These are phyloP conservation scores for Serilophus lunatus DNA, from an alignment of 2,113 vertebrate genomes.

Conservation along the genomic window DNA sequence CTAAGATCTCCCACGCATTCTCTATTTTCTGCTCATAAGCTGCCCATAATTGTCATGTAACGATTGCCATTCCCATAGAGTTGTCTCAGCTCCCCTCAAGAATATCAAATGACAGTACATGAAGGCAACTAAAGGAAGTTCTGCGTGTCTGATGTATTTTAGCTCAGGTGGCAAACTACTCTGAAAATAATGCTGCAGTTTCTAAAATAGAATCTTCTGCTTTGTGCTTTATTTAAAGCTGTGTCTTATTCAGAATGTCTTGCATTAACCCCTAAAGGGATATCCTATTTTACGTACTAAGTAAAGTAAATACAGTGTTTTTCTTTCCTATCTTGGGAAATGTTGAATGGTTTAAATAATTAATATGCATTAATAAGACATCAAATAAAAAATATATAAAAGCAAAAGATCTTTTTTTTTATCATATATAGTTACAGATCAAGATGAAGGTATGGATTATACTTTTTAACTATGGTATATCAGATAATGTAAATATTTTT, in stretches of 20 bases:
- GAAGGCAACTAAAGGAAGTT: background rate
- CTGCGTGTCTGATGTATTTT: background rate
- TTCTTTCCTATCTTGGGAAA: background rate
- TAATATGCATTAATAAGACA: conserved; percentile 12
- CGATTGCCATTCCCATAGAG: background rate
- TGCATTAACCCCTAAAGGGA: background rate
- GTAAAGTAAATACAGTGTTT: background rate
- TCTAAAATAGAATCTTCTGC: background rate
- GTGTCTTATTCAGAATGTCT: background rate
- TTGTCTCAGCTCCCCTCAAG: background rate
- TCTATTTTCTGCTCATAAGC: background rate
- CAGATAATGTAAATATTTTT: background rate
- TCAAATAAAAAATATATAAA: background rate
- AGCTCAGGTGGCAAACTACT: background rate
- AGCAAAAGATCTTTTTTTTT: background rate
- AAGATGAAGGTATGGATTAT: background rate
- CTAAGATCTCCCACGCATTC: background rate
- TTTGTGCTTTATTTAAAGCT: background rate
- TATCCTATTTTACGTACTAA: background rate
- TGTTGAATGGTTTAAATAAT: background rate
- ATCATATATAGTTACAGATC: background rate
- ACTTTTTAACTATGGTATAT: background rate
- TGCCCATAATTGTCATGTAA: background rate
- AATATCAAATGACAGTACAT: background rate
- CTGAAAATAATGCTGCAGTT: background rate